Evolutionary conservation across 2,113 vertebrate species (phyloP), one percentile per base, ranked within the genome.

Genomic region (Dasyurus viverrinus): DNA sequence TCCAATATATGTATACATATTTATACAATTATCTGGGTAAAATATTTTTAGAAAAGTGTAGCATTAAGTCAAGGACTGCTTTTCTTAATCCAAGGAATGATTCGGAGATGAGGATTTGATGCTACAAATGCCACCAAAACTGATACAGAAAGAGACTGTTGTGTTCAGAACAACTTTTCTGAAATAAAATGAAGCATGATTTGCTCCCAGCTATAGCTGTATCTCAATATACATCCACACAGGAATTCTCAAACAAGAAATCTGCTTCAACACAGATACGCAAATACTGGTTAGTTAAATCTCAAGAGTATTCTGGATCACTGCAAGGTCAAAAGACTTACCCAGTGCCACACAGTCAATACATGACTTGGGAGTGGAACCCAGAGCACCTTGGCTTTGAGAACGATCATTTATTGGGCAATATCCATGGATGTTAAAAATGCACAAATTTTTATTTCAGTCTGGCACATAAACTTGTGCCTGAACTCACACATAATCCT

Each of bases 391-490:
- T 8, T 57, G 26, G 27, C 9, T 9, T 27, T 57, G 55, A 57
- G 26, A 11, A 11, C 36, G 60, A 16, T 68, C 36, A 11, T 76
- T 16, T 76, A n/a, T 76, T 16, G 30, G 27, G 60, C 68, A 42
- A 42, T 23, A 42, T 23, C 42, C 16, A 23, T 84, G 68, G 6
- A 42, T 84, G 19, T 84, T 42, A 84, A 84, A 84, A 23, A 84
- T 42, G 68, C n/a, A 84, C 68, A 84, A 22, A 84, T 42, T 36
- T 76, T 94, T 90, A 48, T 36, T 92, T 76, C 23, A 48, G 53
- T 60, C 90, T 94, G 54, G 11, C 57, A 92, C 54, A 47, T 89
- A n/a, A n/a, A 54, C 54, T 91, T 91, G 46, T 90, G 60, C 23
- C 30, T 68, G 25, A 60, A 42, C 47, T 46, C 27, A 91, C 46